Evolutionary conservation across 2,797 vertebrate species (phyloP).

Genomic region (Semaprochilodus insignis): DNA sequence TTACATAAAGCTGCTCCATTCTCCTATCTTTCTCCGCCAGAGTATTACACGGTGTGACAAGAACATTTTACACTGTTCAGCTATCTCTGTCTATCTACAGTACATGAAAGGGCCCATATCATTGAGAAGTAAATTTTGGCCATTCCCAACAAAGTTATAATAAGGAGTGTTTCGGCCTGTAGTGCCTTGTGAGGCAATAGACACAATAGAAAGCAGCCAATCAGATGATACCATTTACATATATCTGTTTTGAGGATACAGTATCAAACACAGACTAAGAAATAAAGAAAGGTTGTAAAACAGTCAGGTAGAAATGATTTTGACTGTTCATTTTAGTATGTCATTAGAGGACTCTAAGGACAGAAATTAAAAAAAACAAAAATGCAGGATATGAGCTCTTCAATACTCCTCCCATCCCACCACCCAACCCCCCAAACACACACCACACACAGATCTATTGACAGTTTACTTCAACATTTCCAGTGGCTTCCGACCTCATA

Average conservation of each 20-base stretch:
- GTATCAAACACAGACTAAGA: not conserved
- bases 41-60: not conserved
- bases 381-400: not conserved
- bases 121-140: not conserved
- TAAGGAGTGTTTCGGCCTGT: not conserved
- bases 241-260: no score
- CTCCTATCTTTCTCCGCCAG: not conserved
- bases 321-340: no score
- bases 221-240: no score
- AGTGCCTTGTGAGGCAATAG: not conserved
- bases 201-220: no score
- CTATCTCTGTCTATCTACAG: not conserved
- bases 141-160: not conserved
- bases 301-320: not conserved
- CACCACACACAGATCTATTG: slow-evolving; percentile 21
- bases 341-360: no score
- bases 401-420: not conserved
- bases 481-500: slow-evolving; percentile 10
- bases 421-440: not conserved
- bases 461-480: not conserved
- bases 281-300: not conserved
- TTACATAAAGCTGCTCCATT: not conserved
- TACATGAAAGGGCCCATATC: not conserved
- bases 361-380: not conserved
- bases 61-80: slow-evolving; percentile 11